These are phyloP conservation scores for Gari tellinella DNA, from an alignment of 2,888 invertebrate genomes.

Conservation along the genomic window DNA sequence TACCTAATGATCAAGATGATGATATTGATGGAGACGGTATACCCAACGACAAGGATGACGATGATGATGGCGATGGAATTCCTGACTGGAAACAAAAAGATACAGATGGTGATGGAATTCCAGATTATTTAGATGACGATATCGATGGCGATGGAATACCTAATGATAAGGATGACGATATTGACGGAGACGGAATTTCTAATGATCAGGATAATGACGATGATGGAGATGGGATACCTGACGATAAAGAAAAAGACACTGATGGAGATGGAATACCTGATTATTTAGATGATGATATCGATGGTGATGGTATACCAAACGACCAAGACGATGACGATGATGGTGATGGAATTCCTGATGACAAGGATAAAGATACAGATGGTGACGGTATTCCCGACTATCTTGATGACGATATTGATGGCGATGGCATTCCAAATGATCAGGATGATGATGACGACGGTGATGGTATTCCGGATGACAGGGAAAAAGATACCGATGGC, in stretches of 20 bases:
- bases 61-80: conserved; percentile 80
- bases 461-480: conserved; percentile 78
- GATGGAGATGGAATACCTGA: conserved; percentile 78
- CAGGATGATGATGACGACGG: conserved; percentile 76
- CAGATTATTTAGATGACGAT: conserved; percentile 76
- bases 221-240: conserved; percentile 77
- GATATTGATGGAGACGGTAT: conserved; percentile 74
- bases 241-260: conserved; percentile 70
- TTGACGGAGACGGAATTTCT: conserved; percentile 78
- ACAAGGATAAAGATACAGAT: conserved; percentile 75
- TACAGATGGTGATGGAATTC: conserved; percentile 79
- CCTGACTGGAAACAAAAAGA: conserved; percentile 78
- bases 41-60: conserved; percentile 66
- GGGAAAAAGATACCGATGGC: conserved; percentile 72
- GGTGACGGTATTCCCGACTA: conserved; percentile 81
- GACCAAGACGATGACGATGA: conserved; percentile 72
- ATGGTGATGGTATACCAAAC: conserved; percentile 81
- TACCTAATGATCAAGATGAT: conserved; percentile 68
- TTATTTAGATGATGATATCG: conserved; percentile 74
- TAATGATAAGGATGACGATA: conserved; percentile 72
- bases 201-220: conserved; percentile 69
- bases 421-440: conserved; percentile 79
- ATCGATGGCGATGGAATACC: conserved; percentile 75
- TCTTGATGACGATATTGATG: conserved; percentile 75
- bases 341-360: conserved; percentile 76